These are phyloP conservation scores for Coremacera marginata DNA, from an alignment of 2,888 invertebrate species.

Conservation along the genomic window DNA sequence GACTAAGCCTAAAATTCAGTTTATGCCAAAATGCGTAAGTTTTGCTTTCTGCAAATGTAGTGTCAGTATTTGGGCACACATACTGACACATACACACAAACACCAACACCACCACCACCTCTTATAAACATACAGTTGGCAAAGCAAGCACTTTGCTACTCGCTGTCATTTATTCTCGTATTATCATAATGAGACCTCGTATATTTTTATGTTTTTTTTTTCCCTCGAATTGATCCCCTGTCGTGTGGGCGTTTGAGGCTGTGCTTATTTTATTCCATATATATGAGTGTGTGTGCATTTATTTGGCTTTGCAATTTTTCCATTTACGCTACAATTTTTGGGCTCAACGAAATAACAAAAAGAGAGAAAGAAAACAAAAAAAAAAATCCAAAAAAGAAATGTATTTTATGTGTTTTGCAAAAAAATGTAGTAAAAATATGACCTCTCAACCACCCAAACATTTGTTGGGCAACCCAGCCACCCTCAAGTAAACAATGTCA, in stretches of 20 bases:
- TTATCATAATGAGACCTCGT: constrained; percentile 64
- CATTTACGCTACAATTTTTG: constrained; percentile 40
- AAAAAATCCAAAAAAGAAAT: not conserved
- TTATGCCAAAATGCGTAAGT: not conserved
- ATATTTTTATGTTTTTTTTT: constrained; percentile 63
- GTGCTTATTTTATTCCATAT: constrained; percentile 25
- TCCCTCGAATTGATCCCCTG: constrained; percentile 25
- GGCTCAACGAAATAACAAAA: constrained; percentile 5
- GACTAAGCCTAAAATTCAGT: not conserved
- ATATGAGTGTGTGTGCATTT: constrained; percentile 37
- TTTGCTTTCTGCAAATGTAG: not conserved
- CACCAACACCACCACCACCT: not conserved
- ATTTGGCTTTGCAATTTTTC: constrained; percentile 42
- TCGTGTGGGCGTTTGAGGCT: constrained; percentile 33
- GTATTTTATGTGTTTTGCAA: constrained; percentile 6
- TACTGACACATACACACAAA: not conserved
- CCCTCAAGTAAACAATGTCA: not conserved
- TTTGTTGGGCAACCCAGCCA: not conserved
- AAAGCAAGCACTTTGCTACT: constrained; percentile 16
- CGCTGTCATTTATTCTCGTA: constrained; percentile 64
- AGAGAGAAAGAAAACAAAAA: not conserved
- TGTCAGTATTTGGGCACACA: not conserved
- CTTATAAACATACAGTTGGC: not conserved
- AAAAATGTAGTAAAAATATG: constrained; percentile 34
- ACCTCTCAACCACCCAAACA: constrained; percentile 2